Percentiles rank a stretch among this genome's conserved stretches.
These are phyloP conservation scores for Nezara viridula DNA, from an alignment of 2,888 invertebrate genomes.

Conservation along the genomic window DNA sequence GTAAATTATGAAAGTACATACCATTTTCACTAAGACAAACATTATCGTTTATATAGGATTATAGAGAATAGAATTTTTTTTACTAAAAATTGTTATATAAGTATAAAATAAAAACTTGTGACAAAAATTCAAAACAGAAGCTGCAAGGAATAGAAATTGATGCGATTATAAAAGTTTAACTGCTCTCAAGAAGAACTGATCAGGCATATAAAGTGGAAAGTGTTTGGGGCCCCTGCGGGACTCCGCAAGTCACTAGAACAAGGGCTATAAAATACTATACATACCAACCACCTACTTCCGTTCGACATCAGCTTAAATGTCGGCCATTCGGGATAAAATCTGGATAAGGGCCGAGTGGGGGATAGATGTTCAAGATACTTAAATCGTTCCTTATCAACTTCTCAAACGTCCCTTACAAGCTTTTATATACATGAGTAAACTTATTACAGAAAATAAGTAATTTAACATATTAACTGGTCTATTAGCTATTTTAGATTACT, in stretches of 20 bases:
- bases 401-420: too few species aligned
- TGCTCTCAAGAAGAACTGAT: not conserved
- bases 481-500: too few species aligned
- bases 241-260: not conserved
- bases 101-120: too few species aligned
- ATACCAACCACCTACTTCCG: not conserved
- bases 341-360: not conserved
- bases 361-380: not conserved
- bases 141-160: not conserved
- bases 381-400: too few species aligned
- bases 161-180: conserved; percentile 16
- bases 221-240: not conserved
- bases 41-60: too few species aligned
- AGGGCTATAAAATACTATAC: conserved; percentile 30
- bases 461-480: too few species aligned
- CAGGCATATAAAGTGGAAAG: not conserved
- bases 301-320: not conserved
- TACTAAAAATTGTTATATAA: too few species aligned
- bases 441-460: too few species aligned
- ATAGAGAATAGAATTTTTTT: too few species aligned
- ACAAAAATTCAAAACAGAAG: not conserved
- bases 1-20: too few species aligned
- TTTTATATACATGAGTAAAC: too few species aligned
- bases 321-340: not conserved
- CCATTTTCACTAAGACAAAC: too few species aligned